These are phyloP conservation scores for Diabrotica undecimpunctata DNA, from an alignment of 1,140 invertebrate species.

Conservation along the genomic window DNA sequence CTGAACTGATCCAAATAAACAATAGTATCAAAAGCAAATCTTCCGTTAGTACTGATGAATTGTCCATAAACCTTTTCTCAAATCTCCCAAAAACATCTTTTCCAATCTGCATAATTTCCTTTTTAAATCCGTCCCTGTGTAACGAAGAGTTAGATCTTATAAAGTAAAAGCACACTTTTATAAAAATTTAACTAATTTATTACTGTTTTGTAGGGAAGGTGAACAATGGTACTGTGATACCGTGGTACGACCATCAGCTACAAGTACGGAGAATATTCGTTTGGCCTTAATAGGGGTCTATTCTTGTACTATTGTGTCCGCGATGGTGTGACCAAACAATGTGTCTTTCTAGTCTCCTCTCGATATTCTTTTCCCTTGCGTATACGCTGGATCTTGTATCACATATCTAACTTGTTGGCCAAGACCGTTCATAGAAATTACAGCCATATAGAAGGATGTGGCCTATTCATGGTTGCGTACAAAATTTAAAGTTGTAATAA, in stretches of 20 bases:
- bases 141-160: conserved; percentile 29
- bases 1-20: too few species aligned
- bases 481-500: too few species aligned
- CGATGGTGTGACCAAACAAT: conserved; percentile 31
- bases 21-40: too few species aligned
- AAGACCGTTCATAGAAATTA: too few species aligned
- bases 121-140: neutral
- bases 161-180: conserved; percentile 26
- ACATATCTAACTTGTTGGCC: neutral
- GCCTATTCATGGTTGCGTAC: too few species aligned
- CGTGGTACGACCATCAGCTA: neutral
- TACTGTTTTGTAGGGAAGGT: conserved; percentile 29
- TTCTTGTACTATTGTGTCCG: conserved; percentile 33
- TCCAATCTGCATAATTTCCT: neutral
- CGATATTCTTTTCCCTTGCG: neutral
- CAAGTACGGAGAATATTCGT: conserved; percentile 22
- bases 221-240: conserved; percentile 28
- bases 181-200: conserved; percentile 34
- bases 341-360: conserved; percentile 22
- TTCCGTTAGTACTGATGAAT: too few species aligned
- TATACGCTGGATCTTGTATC: neutral
- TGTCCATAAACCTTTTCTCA: too few species aligned
- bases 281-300: conserved; percentile 30
- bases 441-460: too few species aligned
- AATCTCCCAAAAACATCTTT: too few species aligned